Conservation (phyloP, 2,113 vertebrate genomes). For the Pygoscelis adeliae region DNA sequence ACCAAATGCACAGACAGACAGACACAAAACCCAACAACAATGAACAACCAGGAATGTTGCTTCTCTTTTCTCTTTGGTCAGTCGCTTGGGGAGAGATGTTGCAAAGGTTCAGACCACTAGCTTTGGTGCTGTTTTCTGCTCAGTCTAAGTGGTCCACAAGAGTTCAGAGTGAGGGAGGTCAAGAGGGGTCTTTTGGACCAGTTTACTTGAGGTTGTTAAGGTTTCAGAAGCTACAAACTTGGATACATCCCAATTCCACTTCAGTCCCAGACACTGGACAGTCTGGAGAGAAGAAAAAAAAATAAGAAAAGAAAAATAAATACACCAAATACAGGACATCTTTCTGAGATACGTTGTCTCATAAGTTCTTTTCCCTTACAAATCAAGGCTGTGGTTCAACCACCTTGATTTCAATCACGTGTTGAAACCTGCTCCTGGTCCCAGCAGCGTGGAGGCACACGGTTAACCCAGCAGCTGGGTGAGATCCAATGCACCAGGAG, state of each 20-base stretch:
- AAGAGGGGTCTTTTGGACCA: conserved; percentile 68
- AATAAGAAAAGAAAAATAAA: not conserved
- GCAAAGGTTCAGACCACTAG: not conserved
- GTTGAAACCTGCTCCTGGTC: not conserved
- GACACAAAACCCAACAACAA: conserved; percentile 15
- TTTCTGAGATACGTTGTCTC: not conserved
- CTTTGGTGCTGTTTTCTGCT: conserved; percentile 41
- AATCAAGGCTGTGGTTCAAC: not conserved
- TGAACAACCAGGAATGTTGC: not conserved
- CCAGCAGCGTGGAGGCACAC: rapidly evolving
- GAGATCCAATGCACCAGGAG: not conserved
- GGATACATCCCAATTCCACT: conserved; percentile 31
- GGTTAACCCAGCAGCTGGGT: not conserved
- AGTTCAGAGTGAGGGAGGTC: conserved; percentile 52
- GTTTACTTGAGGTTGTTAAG: conserved; percentile 65
- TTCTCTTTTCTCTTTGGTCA: conserved; percentile 20
- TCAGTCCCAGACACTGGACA: conserved; percentile 7
- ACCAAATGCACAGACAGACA: conserved; percentile 11
- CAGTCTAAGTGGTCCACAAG: conserved; percentile 42
- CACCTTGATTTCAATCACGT: rapidly evolving
- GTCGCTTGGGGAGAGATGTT: not conserved
- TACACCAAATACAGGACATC: not conserved
- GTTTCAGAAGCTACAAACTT: conserved; percentile 60
- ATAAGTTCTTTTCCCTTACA: not conserved
- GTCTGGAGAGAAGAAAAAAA: conserved; percentile 46